phyloP scores from a whole-genome alignment of 23 tunicate species.

The Trididemnum clinides region DNA sequence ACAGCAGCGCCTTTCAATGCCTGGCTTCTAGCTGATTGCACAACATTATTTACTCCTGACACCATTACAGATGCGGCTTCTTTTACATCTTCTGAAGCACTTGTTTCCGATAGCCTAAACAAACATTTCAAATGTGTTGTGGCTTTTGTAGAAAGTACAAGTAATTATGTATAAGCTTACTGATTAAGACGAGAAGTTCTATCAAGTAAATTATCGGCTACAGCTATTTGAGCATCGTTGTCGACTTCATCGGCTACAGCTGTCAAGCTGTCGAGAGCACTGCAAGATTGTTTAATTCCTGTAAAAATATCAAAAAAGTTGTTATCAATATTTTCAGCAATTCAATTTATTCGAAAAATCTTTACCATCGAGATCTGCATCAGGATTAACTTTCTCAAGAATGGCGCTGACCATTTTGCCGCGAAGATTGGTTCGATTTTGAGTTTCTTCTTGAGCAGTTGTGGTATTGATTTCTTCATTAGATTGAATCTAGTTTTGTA shows the following conservation, averaged over 20 bases:
- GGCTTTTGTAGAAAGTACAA: neutral
- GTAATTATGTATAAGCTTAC: constrained; percentile 13
- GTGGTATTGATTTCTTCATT: neutral
- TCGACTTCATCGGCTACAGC: constrained; percentile 59
- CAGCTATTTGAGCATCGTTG: constrained; percentile 45
- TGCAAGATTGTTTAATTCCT: constrained; percentile 75
- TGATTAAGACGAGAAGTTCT: constrained; percentile 18
- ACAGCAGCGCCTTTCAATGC: constrained; percentile 17
- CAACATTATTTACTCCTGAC: constrained; percentile 57
- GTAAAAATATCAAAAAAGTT: neutral
- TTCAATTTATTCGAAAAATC: too few species aligned
- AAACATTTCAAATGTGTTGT: neutral
- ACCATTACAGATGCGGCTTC: constrained; percentile 61
- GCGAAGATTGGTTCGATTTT: neutral
- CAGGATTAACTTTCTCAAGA: constrained; percentile 44
- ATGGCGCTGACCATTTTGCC: constrained; percentile 52
- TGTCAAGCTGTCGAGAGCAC: constrained; percentile 66
- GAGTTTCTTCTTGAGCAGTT: neutral
- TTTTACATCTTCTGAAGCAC: constrained; percentile 56
- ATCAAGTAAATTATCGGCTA: constrained; percentile 56
- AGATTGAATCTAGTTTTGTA: too few species aligned
- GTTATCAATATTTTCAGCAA: too few species aligned
- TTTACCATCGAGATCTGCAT: constrained; percentile 78
- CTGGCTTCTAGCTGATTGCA: constrained; percentile 55
- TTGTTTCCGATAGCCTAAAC: constrained; percentile 41